Base-by-base conservation (phyloP, 2,797 vertebrate species). In the Pachyuromys duprasi region DNA sequence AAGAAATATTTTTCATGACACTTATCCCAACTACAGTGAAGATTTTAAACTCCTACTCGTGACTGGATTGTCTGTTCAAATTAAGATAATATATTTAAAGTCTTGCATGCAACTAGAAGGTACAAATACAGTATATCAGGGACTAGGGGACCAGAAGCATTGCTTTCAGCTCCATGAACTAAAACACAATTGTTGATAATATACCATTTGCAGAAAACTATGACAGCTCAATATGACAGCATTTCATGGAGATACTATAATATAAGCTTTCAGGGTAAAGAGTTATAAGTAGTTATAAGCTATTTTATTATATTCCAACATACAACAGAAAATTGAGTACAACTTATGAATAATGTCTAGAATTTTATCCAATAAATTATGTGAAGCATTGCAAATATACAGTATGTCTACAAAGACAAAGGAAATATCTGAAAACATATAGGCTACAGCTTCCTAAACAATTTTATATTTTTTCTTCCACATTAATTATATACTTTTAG, bases 321-420 rank as follows among this genome's bases (percentile, higher is more conserved):
- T 4, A 53, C 75, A 55, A 5, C 0, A 89, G 20, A 84, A 65
- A 67, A n/a, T 42, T 14, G 55, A 31, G 39, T 9, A 80, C 28
- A 93, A 5, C 22, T 87, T 86, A 62, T 90, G 26, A 79, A 90
- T 89, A 89, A 8, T 26, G 33, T 36, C 42, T 24, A 92, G 13
- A 65, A 70, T 92, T 95, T 90, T 90, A 91, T 31, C 53, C 62
- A 88, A 82, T 84, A 95, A 95, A 88, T 74, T 39, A 81, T 72
- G 36, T 82, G 17, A 45, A 55, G 63, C 22, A 69, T 2, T 75
- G 33, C 4, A 90, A 69, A 81, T 28, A 88, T 39, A 87, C 33
- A 45, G 63, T 7, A 75, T 53, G 31, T 36, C 22, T 63, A 69
- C 63, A 20, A 75, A 82, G 42, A 91, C 22, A 93, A 94, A 88